Evolutionary conservation across 2,888 invertebrate species (phyloP).

Genomic region (Lasioglossum lativentre): DNA sequence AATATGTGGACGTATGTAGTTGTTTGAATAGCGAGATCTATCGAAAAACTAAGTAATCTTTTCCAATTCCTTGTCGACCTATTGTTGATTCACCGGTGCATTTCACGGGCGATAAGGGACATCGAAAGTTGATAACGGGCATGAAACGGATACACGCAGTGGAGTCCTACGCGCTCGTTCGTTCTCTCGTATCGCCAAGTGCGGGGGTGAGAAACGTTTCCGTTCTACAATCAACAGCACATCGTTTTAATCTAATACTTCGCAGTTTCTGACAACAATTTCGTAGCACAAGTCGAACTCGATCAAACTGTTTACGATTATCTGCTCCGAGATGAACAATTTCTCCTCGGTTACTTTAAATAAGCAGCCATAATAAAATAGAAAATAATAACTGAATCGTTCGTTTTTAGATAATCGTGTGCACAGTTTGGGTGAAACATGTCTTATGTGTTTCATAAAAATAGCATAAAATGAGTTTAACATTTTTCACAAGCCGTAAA

Average conservation of each 20-base stretch:
- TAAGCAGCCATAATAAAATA: background rate
- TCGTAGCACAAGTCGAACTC: background rate
- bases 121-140: constrained; percentile 60
- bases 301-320: background rate
- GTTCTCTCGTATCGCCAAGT: constrained; percentile 63
- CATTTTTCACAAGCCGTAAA: too few species aligned
- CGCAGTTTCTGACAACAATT: constrained; percentile 16
- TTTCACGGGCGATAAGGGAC: constrained; percentile 61
- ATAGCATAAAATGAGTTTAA: too few species aligned
- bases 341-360: background rate
- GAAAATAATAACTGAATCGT: too few species aligned
- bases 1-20: background rate
- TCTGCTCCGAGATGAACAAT: background rate
- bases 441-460: too few species aligned
- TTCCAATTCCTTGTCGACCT: constrained; percentile 41
- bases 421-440: too few species aligned
- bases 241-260: constrained; percentile 50
- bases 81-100: constrained; percentile 62
- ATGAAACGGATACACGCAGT: constrained; percentile 68
- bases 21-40: background rate
- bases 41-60: constrained; percentile 31
- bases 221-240: constrained; percentile 48
- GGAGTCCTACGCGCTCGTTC: constrained; percentile 69
- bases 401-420: too few species aligned
- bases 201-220: constrained; percentile 69